Evolutionary conservation across 2,888 invertebrate genomes (phyloP), one percentile per base, ranked within the genome.

Genomic region (Dascillus cervinus): DNA sequence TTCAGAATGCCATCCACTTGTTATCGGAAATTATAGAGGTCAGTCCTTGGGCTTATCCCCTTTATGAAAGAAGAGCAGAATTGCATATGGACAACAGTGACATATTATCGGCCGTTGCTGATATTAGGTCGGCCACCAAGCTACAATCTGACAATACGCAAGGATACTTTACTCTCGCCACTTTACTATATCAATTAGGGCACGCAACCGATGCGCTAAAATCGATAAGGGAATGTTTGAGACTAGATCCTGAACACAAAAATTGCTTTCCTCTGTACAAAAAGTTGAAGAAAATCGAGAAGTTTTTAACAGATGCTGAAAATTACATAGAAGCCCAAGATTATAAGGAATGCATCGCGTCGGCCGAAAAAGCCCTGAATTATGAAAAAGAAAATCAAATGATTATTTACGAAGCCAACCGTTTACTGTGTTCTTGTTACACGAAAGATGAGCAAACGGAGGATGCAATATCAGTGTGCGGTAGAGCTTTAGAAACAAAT

Each of bases 221-320:
- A 66, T 91, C 96, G 66, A 83, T 98, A 43, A 80, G 98, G 11
- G 96, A 98, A 63, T 99, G 98, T 62, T 72, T 99, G 10, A 94
- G 89, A 60, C 69, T 96, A 22, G 97, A 99, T 65, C 96, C 96
- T 0, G 98, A 99, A 52, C 95, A 99, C 67, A 91, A 92, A 66
- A 75, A 83, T 51, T 98, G 97, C 65, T 94, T 94, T 65, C 81
- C 87, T 11, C 83, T 94, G 55, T 98, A 99, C 70, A 98, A 97
- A 64, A 89, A 87, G 60, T 71, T 97, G 15, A 94, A 94, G 61
- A 94, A 95, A 60, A 74, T 98, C 8, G 89, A 87, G 44, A 92
- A 91, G 58, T 68, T 80, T 34, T 72, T 78, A 14, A 77, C 81
- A 3, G 75, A 79, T 12, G 80, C 83, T 5, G 79, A 83, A 51